Percentiles rank a stretch among this genome's conserved stretches.
Evolutionary conservation across 2,113 vertebrate species (phyloP).

Genomic region (Polypterus senegalus): DNA sequence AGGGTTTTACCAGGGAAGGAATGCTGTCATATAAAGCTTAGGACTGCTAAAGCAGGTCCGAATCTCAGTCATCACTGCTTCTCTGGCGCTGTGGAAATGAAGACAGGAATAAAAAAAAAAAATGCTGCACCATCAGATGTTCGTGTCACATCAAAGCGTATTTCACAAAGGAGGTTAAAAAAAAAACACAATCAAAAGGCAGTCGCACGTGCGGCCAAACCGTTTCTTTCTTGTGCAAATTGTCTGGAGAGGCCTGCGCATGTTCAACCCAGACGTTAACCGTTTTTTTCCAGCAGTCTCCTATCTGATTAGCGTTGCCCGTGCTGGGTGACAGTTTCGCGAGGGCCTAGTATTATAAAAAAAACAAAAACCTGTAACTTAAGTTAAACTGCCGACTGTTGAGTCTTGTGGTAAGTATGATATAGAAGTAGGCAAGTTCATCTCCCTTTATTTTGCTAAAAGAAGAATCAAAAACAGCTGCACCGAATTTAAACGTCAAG

Average conservation of each 20-base stretch:
- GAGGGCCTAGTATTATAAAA: not conserved
- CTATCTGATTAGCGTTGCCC: conserved; percentile 6
- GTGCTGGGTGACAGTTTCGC: not conserved
- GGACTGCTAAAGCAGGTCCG: too few relatives aligned
- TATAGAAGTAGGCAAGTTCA: conserved; percentile 11
- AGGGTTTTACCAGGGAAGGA: too few relatives aligned
- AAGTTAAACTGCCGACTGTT: not conserved
- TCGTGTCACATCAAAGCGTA: too few relatives aligned
- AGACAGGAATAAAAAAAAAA: too few relatives aligned
- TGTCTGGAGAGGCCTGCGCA: not conserved
- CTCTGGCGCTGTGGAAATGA: too few relatives aligned
- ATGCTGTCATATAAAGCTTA: too few relatives aligned
- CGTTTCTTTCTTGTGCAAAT: conserved; percentile 42
- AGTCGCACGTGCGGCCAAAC: conserved; percentile 26
- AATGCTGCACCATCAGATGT: too few relatives aligned
- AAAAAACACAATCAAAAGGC: too few relatives aligned
- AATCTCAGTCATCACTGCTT: too few relatives aligned
- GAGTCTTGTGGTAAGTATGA: conserved; percentile 1
- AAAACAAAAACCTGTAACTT: not conserved
- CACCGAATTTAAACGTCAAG: conserved; percentile 21
- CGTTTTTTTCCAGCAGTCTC: not conserved
- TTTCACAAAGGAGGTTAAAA: too few relatives aligned
- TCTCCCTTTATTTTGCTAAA: conserved; percentile 30
- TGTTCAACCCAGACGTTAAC: not conserved
- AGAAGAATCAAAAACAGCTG: conserved; percentile 26